Base-by-base conservation (phyloP, 2,113 vertebrate genomes). In the Phylloscopus trochiloides region DNA sequence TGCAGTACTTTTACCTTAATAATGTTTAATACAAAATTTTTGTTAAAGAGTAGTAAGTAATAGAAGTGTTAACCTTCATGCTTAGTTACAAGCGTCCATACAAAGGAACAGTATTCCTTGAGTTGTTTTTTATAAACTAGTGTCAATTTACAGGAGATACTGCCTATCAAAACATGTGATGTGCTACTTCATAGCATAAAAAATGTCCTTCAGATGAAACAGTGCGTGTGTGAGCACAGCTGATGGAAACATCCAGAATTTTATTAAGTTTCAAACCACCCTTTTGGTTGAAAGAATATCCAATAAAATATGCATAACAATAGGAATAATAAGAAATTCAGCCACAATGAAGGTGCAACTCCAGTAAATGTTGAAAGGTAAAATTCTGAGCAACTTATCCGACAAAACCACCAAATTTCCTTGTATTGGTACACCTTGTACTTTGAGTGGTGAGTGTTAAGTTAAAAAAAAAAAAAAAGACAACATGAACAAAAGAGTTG, bases 101-200 rank as follows among this genome's bases (percentile, higher is more conserved):
- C 1, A 73, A 40, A 2, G 4, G 18, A 77, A 36, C 2, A 17
- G 3, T n/a, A 47, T 48, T 11, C 4, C 5, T 40, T 77, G 10
- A 50, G 57, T 14, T 52, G 14, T 31, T 63, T 79, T 17, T 32
- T 1, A 1, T 8, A 54, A 25, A 7, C 55, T 72, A 38, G 4
- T 31, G 18, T 19, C 13, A 52, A 8, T 52, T 62, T 31, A 66
- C 19, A 42, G 18, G 29, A 79, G 38, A 55, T 3, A 1, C 10
- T 75, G 28, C 5, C 16, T 90, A 85, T 57, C 43, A 74, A 90
- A 88, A 24, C 6, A 5, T 10, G 3, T 43, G 12, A 61, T 40
- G 58, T 38, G 11, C 12, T 13, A 8, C n/a, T 63, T 51, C 9
- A 36, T 5, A 43, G 3, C 15, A 25, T 17, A 42, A 85, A 77